Evolutionary conservation across 1,140 invertebrate species (phyloP).

Genomic region (Drepana arcuata): DNA sequence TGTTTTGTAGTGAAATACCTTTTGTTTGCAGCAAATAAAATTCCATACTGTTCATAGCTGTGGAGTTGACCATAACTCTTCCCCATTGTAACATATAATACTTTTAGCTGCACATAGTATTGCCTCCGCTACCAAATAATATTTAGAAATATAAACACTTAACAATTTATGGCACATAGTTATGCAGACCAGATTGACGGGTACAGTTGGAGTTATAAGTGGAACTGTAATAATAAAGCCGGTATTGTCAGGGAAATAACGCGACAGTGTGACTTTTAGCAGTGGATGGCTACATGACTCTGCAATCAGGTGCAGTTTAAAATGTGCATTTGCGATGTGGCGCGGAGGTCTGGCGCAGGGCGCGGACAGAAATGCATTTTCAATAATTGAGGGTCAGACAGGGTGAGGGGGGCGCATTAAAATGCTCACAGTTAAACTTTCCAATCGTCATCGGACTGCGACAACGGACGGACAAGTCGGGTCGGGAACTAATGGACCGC

Average conservation of each 20-base stretch:
- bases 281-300: slow-evolving; percentile 52
- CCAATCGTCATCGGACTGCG: slow-evolving; percentile 34
- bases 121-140: no score
- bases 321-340: slow-evolving; percentile 69
- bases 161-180: no score
- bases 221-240: background rate
- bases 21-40: no score
- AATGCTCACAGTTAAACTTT: slow-evolving; percentile 57
- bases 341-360: slow-evolving; percentile 39
- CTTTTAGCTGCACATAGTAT: no score
- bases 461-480: slow-evolving; percentile 10
- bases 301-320: slow-evolving; percentile 69
- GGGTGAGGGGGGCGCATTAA: slow-evolving; percentile 56
- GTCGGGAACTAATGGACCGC: slow-evolving; percentile 17
- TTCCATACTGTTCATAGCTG: no score
- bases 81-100: no score
- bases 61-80: no score
- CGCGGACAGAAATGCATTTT: slow-evolving; percentile 66
- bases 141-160: no score
- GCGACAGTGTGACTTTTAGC: slow-evolving; percentile 54
- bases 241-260: no score
- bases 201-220: background rate
- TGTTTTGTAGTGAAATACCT: no score
- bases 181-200: no score
- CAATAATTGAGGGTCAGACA: slow-evolving; percentile 70